These are phyloP conservation scores for Zaprionus bogoriensis DNA, from an alignment of 2,888 invertebrate genomes.

Conservation along the genomic window DNA sequence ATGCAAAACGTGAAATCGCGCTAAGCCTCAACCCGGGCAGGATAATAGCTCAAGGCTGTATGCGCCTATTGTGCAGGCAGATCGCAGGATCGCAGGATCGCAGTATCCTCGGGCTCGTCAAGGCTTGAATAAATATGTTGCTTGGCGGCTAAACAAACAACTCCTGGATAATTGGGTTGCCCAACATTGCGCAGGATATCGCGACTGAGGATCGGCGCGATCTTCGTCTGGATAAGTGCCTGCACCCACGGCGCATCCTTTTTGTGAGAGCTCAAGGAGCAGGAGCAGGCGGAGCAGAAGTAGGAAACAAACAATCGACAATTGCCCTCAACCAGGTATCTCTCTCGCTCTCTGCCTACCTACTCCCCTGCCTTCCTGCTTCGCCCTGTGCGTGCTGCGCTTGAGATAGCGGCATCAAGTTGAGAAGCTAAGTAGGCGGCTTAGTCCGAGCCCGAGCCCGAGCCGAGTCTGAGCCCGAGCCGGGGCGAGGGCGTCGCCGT, in stretches of 20 bases:
- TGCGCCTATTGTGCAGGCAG: conserved; percentile 65
- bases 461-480: too few species aligned
- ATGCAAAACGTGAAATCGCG: conserved; percentile 52
- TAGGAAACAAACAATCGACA: conserved; percentile 71
- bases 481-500: too few species aligned
- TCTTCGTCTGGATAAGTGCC: background rate
- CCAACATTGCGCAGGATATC: conserved; percentile 66
- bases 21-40: conserved; percentile 39
- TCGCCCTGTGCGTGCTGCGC: conserved; percentile 1
- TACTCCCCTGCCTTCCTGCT: conserved; percentile 6
- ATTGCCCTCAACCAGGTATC: conserved; percentile 29
- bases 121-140: conserved; percentile 69
- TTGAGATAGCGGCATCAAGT: conserved; percentile 52
- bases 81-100: too few species aligned
- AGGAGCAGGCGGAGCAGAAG: too few species aligned
- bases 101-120: conserved; percentile 30
- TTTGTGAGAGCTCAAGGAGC: too few species aligned
- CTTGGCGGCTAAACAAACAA: conserved; percentile 69
- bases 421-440: conserved; percentile 65
- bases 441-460: too few species aligned
- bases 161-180: conserved; percentile 64
- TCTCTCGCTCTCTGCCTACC: background rate
- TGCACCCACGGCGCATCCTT: conserved; percentile 59
- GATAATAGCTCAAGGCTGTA: conserved; percentile 75
- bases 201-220: conserved; percentile 20